Percentiles rank a stretch among this genome's conserved stretches.
phyloP scores from a whole-genome alignment of 2,888 invertebrate genomes.

The Drosophila aldrichi region DNA sequence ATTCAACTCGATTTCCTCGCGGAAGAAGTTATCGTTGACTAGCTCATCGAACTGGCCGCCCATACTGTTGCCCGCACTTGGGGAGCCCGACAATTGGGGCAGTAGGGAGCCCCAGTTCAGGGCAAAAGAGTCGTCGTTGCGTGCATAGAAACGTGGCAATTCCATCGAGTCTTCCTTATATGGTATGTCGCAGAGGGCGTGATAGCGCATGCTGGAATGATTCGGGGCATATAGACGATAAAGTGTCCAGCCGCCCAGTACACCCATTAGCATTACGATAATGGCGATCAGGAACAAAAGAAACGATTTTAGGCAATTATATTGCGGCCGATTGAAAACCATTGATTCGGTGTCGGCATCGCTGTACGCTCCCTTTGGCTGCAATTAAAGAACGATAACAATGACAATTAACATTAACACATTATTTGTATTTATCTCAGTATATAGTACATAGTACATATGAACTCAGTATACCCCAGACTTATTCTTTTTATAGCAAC shows the following conservation, averaged over 20 bases:
- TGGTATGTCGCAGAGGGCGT: constrained; percentile 84
- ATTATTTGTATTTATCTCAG: too few relatives aligned
- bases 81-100: constrained; percentile 55
- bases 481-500: neutral
- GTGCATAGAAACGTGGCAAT: constrained; percentile 79
- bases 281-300: constrained; percentile 90
- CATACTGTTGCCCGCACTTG: constrained; percentile 14
- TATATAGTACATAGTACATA: neutral
- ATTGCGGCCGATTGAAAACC: constrained; percentile 85
- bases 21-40: constrained; percentile 87
- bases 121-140: constrained; percentile 80
- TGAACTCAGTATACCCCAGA: neutral
- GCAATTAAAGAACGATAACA: neutral
- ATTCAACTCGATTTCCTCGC: constrained; percentile 93
- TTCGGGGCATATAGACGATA: constrained; percentile 90
- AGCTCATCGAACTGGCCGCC: constrained; percentile 47
- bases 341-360: constrained; percentile 85
- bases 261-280: constrained; percentile 90
- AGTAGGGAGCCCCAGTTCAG: constrained; percentile 73
- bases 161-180: constrained; percentile 79
- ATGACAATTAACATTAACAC: too few relatives aligned
- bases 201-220: constrained; percentile 86
- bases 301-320: constrained; percentile 88
- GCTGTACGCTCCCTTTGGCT: constrained; percentile 70
- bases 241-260: constrained; percentile 90